phyloP scores from a whole-genome alignment of 2,888 invertebrate genomes.

The Didymodactylos carnosus region DNA sequence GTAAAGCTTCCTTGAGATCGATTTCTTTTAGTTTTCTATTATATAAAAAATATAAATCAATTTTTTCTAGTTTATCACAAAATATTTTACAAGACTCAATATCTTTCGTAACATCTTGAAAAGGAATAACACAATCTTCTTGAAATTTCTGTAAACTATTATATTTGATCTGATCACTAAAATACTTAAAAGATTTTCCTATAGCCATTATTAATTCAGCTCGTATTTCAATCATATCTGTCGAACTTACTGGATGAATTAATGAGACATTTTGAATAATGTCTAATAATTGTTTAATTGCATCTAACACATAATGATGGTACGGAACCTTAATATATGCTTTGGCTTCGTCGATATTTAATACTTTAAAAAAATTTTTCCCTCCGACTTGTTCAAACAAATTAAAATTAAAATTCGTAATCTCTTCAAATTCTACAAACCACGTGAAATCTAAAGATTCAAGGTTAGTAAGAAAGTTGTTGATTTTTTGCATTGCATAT shows the following conservation, averaged over 20 bases:
- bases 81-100: background rate
- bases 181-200: background rate
- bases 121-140: background rate
- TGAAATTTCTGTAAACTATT: background rate
- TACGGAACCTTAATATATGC: background rate
- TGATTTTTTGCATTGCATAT: background rate
- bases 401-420: no score
- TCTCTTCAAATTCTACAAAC: background rate
- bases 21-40: background rate
- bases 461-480: background rate
- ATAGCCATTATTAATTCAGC: background rate
- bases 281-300: background rate
- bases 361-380: background rate
- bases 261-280: background rate
- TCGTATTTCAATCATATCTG: background rate
- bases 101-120: background rate
- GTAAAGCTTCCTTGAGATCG: background rate
- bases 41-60: background rate
- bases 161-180: background rate
- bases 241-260: background rate
- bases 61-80: background rate
- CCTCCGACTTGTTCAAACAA: background rate
- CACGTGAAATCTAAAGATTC: background rate
- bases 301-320: background rate
- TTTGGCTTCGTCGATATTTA: background rate